Conservation (phyloP, 1,140 invertebrate species). For the Choristoneura fumiferana region DNA sequence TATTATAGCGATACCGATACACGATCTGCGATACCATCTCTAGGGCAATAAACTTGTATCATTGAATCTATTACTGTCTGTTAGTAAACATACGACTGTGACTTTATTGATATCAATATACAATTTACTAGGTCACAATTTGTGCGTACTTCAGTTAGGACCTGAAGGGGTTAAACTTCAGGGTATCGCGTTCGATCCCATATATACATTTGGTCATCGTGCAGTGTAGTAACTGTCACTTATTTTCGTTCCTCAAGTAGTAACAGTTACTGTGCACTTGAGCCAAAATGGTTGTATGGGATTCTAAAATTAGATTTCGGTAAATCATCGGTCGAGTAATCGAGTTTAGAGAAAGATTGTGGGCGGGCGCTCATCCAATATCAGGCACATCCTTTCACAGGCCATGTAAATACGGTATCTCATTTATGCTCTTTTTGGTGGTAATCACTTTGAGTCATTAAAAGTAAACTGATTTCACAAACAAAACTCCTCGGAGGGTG, state of each 20-base stretch:
- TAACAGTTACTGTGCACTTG: too few species aligned
- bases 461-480: slow-evolving; percentile 25
- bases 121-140: background rate
- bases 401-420: slow-evolving; percentile 38
- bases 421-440: slow-evolving; percentile 27
- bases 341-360: slow-evolving; percentile 72
- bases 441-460: slow-evolving; percentile 32
- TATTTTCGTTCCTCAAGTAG: too few species aligned
- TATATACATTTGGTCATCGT: too few species aligned
- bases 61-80: slow-evolving; percentile 17
- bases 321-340: slow-evolving; percentile 74
- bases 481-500: slow-evolving; percentile 61
- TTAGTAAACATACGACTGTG: slow-evolving; percentile 17
- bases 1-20: slow-evolving; percentile 53
- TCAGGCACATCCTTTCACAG: slow-evolving; percentile 62
- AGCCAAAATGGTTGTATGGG: too few species aligned
- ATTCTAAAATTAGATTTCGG: slow-evolving; percentile 68
- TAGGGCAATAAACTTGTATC: slow-evolving; percentile 19
- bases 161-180: background rate
- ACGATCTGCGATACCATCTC: slow-evolving; percentile 36
- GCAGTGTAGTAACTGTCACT: too few species aligned
- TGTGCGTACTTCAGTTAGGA: background rate
- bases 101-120: slow-evolving; percentile 8
- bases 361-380: slow-evolving; percentile 64
- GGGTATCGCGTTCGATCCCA: slow-evolving; percentile 61